These are phyloP conservation scores for Caenorhabditis sulstoni DNA, from an alignment of 2,888 invertebrate genomes.

Conservation along the genomic window DNA sequence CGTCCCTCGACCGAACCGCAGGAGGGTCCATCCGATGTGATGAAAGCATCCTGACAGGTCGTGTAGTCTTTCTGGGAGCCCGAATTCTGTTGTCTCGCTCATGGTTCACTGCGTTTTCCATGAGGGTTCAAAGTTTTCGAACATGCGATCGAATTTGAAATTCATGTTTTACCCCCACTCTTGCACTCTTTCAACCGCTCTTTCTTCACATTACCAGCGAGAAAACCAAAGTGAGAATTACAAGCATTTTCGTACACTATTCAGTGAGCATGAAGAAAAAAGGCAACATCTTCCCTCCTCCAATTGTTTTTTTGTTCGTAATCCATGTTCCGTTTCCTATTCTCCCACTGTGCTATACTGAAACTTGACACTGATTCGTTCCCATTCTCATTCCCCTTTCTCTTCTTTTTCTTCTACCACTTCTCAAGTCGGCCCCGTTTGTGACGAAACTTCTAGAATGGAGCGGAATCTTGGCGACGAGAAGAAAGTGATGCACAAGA, in stretches of 20 bases:
- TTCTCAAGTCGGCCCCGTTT: too few species aligned
- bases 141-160: slow-evolving; percentile 41
- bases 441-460: slow-evolving; percentile 11
- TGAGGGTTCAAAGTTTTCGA: slow-evolving; percentile 16
- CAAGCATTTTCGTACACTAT: not conserved
- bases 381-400: slow-evolving; percentile 2
- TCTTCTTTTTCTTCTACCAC: slow-evolving; percentile 8
- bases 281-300: not conserved
- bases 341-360: not conserved
- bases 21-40: slow-evolving; percentile 14
- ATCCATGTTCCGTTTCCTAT: slow-evolving; percentile 10
- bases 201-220: not conserved
- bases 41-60: slow-evolving; percentile 18
- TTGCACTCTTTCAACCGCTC: not conserved
- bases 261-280: not conserved
- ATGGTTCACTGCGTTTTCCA: not conserved
- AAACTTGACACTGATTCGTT: slow-evolving; percentile 8
- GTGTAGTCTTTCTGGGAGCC: slow-evolving; percentile 14
- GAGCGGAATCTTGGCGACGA: slow-evolving; percentile 43
- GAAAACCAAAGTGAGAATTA: too few species aligned
- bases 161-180: slow-evolving; percentile 34
- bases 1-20: slow-evolving; percentile 11
- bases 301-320: slow-evolving; percentile 10
- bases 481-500: slow-evolving; percentile 55
- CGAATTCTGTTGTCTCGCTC: not conserved